Percentiles rank a stretch among this genome's conserved stretches.
These are phyloP conservation scores for Stenolophus ochropezus DNA, from an alignment of 2,888 invertebrate species.

Conservation along the genomic window DNA sequence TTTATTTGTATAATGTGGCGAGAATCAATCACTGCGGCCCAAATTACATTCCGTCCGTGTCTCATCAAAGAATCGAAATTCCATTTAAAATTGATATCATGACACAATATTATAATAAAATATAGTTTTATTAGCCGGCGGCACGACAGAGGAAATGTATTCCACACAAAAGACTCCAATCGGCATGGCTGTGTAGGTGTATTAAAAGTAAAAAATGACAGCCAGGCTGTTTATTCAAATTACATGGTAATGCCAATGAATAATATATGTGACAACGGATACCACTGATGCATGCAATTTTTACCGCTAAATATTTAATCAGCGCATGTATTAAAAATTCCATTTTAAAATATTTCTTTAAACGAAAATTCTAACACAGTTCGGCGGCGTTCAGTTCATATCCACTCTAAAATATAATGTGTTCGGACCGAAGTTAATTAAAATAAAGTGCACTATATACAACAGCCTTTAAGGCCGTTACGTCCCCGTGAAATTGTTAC, in stretches of 20 bases:
- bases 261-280: constrained; percentile 33
- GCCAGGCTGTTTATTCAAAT: constrained; percentile 19
- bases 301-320: constrained; percentile 21
- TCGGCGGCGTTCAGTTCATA: background rate
- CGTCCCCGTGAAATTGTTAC: background rate
- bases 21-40: background rate
- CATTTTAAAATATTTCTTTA: constrained; percentile 22
- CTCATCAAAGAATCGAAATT: background rate
- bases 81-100: constrained; percentile 4
- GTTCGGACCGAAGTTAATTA: background rate
- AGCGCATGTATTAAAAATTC: constrained; percentile 10
- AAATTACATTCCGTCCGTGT: background rate
- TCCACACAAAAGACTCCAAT: background rate
- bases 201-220: constrained; percentile 8
- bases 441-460: background rate
- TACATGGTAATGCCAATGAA: constrained; percentile 29
- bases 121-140: background rate
- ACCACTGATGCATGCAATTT: constrained; percentile 36
- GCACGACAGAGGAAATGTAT: background rate
- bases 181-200: background rate
- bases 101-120: constrained; percentile 9
- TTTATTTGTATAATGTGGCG: background rate
- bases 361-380: background rate
- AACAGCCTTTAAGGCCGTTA: background rate
- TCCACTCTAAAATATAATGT: background rate